Percentiles rank a stretch among this genome's conserved stretches.
Evolutionary conservation across 2,113 vertebrate genomes (phyloP).

Genomic region (Ailuropoda melanoleuca): DNA sequence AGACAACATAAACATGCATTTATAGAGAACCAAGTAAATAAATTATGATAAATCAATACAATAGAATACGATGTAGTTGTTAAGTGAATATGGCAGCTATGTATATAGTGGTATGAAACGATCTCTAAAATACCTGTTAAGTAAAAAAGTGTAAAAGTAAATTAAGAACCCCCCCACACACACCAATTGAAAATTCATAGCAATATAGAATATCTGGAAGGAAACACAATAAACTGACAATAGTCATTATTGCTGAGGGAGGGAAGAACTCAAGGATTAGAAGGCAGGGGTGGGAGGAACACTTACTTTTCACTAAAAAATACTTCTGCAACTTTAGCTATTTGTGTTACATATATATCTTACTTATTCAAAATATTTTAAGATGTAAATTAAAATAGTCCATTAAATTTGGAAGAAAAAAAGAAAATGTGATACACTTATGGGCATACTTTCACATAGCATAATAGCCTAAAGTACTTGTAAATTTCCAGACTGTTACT

Average conservation of each 20-base stretch:
- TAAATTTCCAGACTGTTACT: slow-evolving; percentile 57
- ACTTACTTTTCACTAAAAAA: slow-evolving; percentile 3
- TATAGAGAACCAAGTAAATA: not conserved
- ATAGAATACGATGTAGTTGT: not conserved
- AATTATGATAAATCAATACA: not conserved
- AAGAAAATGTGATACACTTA: not conserved
- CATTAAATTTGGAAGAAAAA: not conserved
- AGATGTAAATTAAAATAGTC: slow-evolving; percentile 52
- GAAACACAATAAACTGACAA: not conserved
- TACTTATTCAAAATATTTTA: slow-evolving; percentile 29
- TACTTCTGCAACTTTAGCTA: not conserved
- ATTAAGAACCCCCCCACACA: not conserved
- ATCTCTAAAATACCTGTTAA: not conserved
- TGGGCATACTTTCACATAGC: not conserved
- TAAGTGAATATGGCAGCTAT: not conserved
- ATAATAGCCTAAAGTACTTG: slow-evolving; percentile 36
- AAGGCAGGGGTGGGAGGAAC: not conserved
- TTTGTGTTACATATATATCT: not conserved
- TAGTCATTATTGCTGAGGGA: not conserved
- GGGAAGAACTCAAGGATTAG: not conserved
- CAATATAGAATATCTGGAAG: not conserved
- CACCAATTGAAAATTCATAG: not conserved
- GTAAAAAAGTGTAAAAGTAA: not conserved
- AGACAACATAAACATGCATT: not conserved
- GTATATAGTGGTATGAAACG: not conserved